Evolutionary conservation across 2,113 vertebrate species (phyloP), one percentile per base, ranked within the genome.

Genomic region (Lontra canadensis): DNA sequence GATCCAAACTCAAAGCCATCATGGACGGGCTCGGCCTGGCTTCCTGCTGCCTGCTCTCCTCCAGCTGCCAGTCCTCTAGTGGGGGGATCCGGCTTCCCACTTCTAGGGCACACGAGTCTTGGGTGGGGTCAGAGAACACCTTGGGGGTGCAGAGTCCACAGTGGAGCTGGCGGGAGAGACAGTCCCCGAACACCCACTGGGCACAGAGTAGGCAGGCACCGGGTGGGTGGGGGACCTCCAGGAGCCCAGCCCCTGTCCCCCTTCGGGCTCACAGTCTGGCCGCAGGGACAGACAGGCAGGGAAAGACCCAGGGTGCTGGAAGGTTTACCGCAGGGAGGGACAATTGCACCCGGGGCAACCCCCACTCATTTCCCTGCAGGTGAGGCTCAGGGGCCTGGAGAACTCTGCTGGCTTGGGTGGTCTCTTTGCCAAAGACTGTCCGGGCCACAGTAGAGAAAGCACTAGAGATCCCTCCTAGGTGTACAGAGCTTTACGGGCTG

Each of bases 1-100:
- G 94, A 98, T 92, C 90, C 95, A 65, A 97, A 97, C 88, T 93
- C 79, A 78, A 39, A 94, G 97, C 96, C 97, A 67, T 95, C 97
- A 97, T 94, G 95, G 69, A 82, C 80, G 94, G 18, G 89, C 98
- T 97, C 36, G 2, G 86, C 94, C 63, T 18, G 1, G n/a, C 80
- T 81, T 95, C 97, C 96, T 97, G 97, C 92, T 97, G 97, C 78
- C 89, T 96, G 86, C 90, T 95, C 84, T 96, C 92, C 44, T 91
- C 88, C 49, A 97, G 94, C 34, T 98, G 78, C 39, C 0, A 25
- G 47, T 63, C 89, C 80, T 95, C 92, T 61, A 87, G 93, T 88
- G 95, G 97, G 97, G 97, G 78, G 88, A 78, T 94, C 94, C 96
- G 97, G 18, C 34, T 80, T 96, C 96, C 96, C 4, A 0, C 55